These are phyloP conservation scores for Caranx ignobilis DNA, from an alignment of 2,113 vertebrate species.

Conservation along the genomic window DNA sequence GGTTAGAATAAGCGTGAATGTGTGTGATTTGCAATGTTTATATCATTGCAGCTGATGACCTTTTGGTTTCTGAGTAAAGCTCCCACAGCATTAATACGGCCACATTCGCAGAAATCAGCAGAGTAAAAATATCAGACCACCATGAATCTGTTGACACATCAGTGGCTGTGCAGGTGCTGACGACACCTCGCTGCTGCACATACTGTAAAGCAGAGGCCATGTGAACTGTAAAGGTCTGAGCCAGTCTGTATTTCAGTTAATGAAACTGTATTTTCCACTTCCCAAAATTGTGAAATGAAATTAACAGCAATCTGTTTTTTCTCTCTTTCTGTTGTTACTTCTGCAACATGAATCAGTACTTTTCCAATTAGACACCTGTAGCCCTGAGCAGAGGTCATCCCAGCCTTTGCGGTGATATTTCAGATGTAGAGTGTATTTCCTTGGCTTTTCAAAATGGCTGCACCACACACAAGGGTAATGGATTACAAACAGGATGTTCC, in stretches of 20 bases:
- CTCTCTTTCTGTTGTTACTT: too few species aligned
- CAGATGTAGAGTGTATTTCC: neutral
- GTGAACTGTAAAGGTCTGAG: neutral
- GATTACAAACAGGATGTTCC: too few species aligned
- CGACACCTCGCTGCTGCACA: neutral
- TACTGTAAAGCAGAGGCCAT: neutral
- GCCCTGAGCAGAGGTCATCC: neutral
- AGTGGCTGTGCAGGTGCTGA: conserved; percentile 14
- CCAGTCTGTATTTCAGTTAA: neutral
- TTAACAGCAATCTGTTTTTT: too few species aligned
- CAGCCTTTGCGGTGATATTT: neutral
- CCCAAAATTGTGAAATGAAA: too few species aligned
- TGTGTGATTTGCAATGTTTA: conserved; percentile 45
- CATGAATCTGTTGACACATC: conserved; percentile 65
- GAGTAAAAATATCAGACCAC: conserved; percentile 59
- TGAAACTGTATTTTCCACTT: too few species aligned
- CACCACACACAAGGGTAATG: too few species aligned
- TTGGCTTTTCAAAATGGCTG: too few species aligned
- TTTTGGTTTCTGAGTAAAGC: conserved; percentile 61
- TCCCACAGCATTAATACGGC: conserved; percentile 5
- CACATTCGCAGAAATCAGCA: conserved; percentile 47
- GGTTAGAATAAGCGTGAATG: neutral
- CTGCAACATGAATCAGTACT: too few species aligned
- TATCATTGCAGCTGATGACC: conserved; percentile 46
- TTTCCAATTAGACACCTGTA: too few species aligned